Base-by-base conservation (phyloP, 2,888 invertebrate genomes). In the Scotopteryx bipunctaria region DNA sequence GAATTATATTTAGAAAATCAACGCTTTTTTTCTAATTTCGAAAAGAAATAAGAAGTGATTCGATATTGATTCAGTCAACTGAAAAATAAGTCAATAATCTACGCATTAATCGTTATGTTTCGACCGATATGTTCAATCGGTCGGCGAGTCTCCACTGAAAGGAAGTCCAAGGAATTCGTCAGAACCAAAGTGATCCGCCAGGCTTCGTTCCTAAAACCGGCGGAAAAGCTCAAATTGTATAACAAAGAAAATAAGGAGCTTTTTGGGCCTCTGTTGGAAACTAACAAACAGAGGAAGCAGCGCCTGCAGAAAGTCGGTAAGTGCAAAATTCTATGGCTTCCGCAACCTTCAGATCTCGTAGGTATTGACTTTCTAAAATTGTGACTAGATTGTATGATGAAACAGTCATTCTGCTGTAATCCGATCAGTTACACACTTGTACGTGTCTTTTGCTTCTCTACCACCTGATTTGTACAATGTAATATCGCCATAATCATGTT, bases 221-320 rank as follows among this genome's bases (percentile, higher is more conserved):
- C 81, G 2, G 86, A 91, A 51, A 81, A 85, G 53, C 60, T 91
- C 3, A 91, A 90, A 69, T 71, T 83, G 50, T 86, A 85, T 63
- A 78, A 91, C 56, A 89, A 78, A 64, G 92, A 92, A 57, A 90
- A 90, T 55, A 91, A 91, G 63, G 77, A 81, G 27, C 55, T 91
- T 4, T 92, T 91, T 55, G 92, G 92, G 3, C 81, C 86, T 0
- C 65, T 92, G 42, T 57, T 91, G 31, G 92, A 92, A 64, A 87
- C 84, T 0, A 87, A 76, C 52, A 85, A 82, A 63, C 76, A 91
- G 66, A 89, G 81, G 70, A 81, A 76, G 63, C 79, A 73, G 67
- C 86, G 82, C 25, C 65, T 75, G 50, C 71, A 73, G 61, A 86
- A 86, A 63, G 68, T 78, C 66, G 82, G 89, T 87, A 71, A 80